phyloP scores from a whole-genome alignment of 2,888 invertebrate species.

The Sinohyriopsis cumingii region DNA sequence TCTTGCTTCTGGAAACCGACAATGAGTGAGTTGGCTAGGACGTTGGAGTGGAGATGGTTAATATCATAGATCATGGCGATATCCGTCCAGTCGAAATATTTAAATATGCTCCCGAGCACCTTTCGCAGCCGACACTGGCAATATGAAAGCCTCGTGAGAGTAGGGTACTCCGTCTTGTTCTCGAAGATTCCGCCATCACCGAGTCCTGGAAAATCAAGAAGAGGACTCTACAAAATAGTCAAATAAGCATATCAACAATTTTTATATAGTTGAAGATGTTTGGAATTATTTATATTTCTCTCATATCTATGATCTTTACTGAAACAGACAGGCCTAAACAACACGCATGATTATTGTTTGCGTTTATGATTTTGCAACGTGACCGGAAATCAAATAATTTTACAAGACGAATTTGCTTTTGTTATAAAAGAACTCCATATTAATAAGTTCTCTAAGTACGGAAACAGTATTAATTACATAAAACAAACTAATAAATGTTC shows the following conservation, averaged over 20 bases:
- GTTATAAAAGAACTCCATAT: too few species aligned
- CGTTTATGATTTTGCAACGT: neutral
- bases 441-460: too few species aligned
- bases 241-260: too few species aligned
- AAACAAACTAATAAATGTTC: too few species aligned
- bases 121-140: constrained; percentile 59
- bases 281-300: too few species aligned
- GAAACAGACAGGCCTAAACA: neutral
- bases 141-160: constrained; percentile 58
- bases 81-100: constrained; percentile 47
- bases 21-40: constrained; percentile 46
- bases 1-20: constrained; percentile 34
- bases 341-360: neutral
- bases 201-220: constrained; percentile 27
- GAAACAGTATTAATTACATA: too few species aligned
- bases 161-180: constrained; percentile 54
- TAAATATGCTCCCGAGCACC: constrained; percentile 53
- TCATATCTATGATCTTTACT: neutral
- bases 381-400: neutral
- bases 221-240: too few species aligned
- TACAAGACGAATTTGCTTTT: too few species aligned
- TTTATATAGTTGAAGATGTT: too few species aligned
- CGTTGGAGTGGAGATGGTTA: constrained; percentile 38
- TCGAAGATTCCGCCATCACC: constrained; percentile 52
- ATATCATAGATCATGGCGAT: constrained; percentile 53